Conservation (phyloP, 2,888 invertebrate genomes). For the Idaea biselata region DNA sequence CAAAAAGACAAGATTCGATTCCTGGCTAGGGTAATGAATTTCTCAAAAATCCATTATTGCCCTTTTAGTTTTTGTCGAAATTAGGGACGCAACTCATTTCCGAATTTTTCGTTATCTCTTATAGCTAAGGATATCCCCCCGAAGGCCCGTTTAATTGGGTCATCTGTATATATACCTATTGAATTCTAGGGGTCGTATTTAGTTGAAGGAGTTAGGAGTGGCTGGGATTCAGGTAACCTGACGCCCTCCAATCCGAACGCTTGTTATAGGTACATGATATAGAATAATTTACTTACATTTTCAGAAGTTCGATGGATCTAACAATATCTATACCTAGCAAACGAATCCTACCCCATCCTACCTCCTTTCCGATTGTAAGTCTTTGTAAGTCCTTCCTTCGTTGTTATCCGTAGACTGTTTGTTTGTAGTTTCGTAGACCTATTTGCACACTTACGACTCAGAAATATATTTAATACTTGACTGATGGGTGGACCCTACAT, state of each 20-base stretch:
- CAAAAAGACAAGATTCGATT: too few relatives aligned
- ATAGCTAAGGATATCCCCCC: too few relatives aligned
- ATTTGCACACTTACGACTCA: too few relatives aligned
- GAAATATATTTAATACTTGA: too few relatives aligned
- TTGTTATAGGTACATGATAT: constrained; percentile 11
- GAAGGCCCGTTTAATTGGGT: too few relatives aligned
- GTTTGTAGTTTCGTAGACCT: background rate
- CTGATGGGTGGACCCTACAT: too few relatives aligned
- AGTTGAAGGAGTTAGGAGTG: constrained; percentile 20
- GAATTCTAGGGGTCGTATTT: background rate
- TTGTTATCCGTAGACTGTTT: background rate
- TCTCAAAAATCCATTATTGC: too few relatives aligned
- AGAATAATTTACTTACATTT: constrained; percentile 41
- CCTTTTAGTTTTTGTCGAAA: too few relatives aligned
- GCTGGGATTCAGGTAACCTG: constrained; percentile 21
- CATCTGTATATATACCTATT: too few relatives aligned
- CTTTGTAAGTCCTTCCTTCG: constrained; percentile 11
- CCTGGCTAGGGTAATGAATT: too few relatives aligned
- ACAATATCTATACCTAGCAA: constrained; percentile 35
- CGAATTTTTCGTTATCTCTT: too few relatives aligned
- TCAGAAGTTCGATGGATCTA: constrained; percentile 75
- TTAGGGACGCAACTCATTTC: too few relatives aligned
- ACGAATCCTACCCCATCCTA: constrained; percentile 44
- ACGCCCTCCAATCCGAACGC: background rate
- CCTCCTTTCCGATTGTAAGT: constrained; percentile 47